Base-by-base conservation (phyloP, 2,888 invertebrate genomes). In the Drosophila kanekoi region DNA sequence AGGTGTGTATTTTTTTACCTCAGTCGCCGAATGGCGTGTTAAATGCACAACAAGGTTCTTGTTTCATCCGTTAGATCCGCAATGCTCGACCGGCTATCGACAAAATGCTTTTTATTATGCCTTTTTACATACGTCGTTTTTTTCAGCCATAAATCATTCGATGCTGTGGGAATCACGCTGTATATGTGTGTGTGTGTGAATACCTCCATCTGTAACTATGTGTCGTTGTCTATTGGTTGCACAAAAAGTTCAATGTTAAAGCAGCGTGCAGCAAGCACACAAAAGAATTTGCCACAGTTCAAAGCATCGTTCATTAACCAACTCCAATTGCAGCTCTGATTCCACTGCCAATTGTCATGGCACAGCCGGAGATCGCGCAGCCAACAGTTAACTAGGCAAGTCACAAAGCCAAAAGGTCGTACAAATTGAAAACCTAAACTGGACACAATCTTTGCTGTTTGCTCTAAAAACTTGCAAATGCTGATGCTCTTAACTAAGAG, bases 51-150 rank as follows among this genome's bases (percentile, higher is more conserved):
- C 89, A 89, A 86, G 85, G 89, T 86, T 86, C 89, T 85, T 77
- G 63, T 89, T 89, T 81, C 89, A 85, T 84, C 85, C 89, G 85
- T 87, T 85, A 87, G 84, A 89, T 84, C 84, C 88, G 88, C 83
- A 86, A 88, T 84, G 65, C 64, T 72, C 72, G 59, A 71, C 64
- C 62, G 71, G 61, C 75, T 62, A 77, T 65, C 71, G 56, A 68
- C 62, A 49, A 61, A 74, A 59, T 80, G 67, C 51, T 72, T 81
- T 78, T 87, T 84, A 73, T 72, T 53, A 58, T 77, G 77, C 65
- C 69, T 78, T 73, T 85, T 77, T 83, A 88, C 87, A 83, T 79
- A 86, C 86, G 69, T 51, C 23, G 53, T 37, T 45, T 9, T 40
- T 58, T 60, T 18, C 47, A 67, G 81, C 81, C 87, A 84, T 88